A percentile compares a stretch with the other conserved stretches of the same genome.
These are phyloP conservation scores for Cyclina sinensis DNA, from an alignment of 1,140 invertebrate genomes.

Conservation along the genomic window DNA sequence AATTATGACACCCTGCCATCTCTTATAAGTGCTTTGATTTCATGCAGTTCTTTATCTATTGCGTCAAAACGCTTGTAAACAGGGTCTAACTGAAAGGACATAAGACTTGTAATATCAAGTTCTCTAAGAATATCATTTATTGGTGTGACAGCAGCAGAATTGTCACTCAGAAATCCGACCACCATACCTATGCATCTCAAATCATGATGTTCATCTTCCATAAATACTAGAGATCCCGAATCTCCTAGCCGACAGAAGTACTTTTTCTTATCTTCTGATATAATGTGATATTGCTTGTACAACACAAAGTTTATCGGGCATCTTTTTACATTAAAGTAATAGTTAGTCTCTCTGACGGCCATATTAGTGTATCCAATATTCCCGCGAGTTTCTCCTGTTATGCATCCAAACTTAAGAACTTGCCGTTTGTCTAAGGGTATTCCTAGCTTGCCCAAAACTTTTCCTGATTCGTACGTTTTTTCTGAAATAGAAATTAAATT, in stretches of 20 bases:
- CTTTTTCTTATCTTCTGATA: neutral
- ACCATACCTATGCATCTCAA: slow-evolving; percentile 4
- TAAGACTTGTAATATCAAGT: neutral
- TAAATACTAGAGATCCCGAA: neutral
- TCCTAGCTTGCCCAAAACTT: neutral
- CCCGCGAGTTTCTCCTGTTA: neutral
- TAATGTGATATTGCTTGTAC: neutral
- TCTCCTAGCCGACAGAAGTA: neutral
- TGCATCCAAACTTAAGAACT: neutral
- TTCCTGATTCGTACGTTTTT: neutral
- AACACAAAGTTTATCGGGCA: too few relatives aligned
- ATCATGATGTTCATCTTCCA: neutral
- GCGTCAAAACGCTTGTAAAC: too few relatives aligned
- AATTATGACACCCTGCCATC: too few relatives aligned
- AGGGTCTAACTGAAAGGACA: neutral
- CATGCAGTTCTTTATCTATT: neutral
- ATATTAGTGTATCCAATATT: neutral
- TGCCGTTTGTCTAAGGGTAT: neutral
- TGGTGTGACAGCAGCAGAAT: neutral
- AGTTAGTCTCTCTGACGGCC: neutral
- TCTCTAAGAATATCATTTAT: neutral
- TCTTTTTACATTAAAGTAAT: too few relatives aligned
- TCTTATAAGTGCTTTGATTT: too few relatives aligned
- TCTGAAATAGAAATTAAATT: too few relatives aligned
- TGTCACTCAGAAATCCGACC: neutral